phyloP scores from a whole-genome alignment of 2,888 invertebrate species.

The Parochlus steinenii region DNA sequence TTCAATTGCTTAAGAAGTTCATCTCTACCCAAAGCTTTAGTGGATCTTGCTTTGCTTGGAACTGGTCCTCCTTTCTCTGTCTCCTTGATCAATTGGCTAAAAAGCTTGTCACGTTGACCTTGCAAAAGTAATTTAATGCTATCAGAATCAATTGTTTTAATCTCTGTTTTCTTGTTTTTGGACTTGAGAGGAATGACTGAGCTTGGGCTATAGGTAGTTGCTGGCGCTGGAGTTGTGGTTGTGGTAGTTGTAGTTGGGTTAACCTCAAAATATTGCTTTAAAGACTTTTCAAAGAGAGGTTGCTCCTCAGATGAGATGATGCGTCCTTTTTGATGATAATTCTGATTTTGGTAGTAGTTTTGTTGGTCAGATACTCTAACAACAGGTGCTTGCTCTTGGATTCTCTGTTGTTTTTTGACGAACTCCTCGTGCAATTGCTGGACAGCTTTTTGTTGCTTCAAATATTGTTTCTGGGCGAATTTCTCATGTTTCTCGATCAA shows the following conservation, averaged over 20 bases:
- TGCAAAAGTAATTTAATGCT: slow-evolving; percentile 27
- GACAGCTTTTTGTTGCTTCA: slow-evolving; percentile 60
- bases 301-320: slow-evolving; percentile 44
- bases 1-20: slow-evolving; percentile 58
- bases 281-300: slow-evolving; percentile 44
- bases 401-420: slow-evolving; percentile 49
- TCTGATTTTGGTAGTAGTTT: slow-evolving; percentile 22
- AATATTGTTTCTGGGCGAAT: slow-evolving; percentile 61
- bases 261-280: slow-evolving; percentile 47
- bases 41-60: slow-evolving; percentile 32
- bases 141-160: slow-evolving; percentile 25
- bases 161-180: slow-evolving; percentile 23
- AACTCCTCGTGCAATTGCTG: slow-evolving; percentile 55
- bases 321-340: slow-evolving; percentile 27
- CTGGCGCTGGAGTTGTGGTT: slow-evolving; percentile 45
- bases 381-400: slow-evolving; percentile 29
- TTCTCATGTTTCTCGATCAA: slow-evolving; percentile 60
- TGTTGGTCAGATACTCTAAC: slow-evolving; percentile 12
- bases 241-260: slow-evolving; percentile 53
- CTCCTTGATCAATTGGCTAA: slow-evolving; percentile 41
- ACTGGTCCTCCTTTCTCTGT: slow-evolving; percentile 22
- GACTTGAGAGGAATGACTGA: slow-evolving; percentile 22
- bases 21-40: slow-evolving; percentile 43
- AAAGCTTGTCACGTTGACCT: slow-evolving; percentile 38
- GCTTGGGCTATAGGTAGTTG: slow-evolving; percentile 27